phyloP scores from a whole-genome alignment of 2,113 vertebrate genomes.

The Hyperoodon ampullatus region DNA sequence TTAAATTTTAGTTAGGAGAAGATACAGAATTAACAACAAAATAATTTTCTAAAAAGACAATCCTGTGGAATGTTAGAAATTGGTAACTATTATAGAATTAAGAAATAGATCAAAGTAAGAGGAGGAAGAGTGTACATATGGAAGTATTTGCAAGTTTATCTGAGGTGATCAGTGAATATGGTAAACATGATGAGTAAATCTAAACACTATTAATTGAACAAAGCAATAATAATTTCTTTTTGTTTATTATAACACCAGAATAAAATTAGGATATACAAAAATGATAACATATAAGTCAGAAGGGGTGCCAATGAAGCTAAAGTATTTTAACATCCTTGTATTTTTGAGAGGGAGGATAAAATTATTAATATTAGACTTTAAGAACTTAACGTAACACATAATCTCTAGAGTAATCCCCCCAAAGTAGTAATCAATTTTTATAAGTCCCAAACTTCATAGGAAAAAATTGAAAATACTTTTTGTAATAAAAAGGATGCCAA shows the following conservation, averaged over 20 bases:
- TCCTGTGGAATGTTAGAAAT: background rate
- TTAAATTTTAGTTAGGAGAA: background rate
- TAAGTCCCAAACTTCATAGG: background rate
- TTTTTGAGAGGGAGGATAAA: background rate
- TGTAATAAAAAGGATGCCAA: background rate
- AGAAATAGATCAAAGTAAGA: background rate
- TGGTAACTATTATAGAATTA: background rate
- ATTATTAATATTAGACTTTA: background rate
- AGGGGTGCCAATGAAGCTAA: background rate
- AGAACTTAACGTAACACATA: background rate
- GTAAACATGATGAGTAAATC: background rate
- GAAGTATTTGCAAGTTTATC: background rate
- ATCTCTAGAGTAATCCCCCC: background rate
- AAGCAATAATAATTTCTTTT: background rate
- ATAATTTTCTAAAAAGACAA: background rate
- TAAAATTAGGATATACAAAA: background rate
- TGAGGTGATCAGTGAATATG: background rate
- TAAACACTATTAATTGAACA: background rate
- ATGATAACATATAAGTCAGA: background rate
- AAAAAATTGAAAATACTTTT: constrained; percentile 20
- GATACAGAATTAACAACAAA: background rate
- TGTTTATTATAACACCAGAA: background rate
- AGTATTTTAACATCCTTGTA: background rate
- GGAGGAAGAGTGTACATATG: background rate
- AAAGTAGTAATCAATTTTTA: background rate